Evolutionary conservation across 2,888 invertebrate species (phyloP), one percentile per base, ranked within the genome.

Genomic region (Drosophila formosana): DNA sequence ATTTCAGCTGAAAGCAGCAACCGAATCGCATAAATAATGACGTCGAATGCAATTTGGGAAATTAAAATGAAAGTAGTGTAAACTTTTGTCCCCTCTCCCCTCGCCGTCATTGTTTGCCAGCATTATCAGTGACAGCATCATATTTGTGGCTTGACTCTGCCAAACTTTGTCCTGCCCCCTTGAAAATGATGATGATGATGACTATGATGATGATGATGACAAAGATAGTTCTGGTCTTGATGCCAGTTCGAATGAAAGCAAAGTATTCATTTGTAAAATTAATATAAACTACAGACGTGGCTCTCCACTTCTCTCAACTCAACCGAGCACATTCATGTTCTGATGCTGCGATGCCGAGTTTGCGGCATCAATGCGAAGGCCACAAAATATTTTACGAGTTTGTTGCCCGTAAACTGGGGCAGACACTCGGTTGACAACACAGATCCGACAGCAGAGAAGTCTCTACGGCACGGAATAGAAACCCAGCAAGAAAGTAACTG

Each of bases 31-130:
- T 72, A 68, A 75, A 81, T 71, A 79, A 72, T 68, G 47, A 61
- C 63, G 66, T 49, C 56, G 47, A 75, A 68, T 84, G 85, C 88
- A 84, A 78, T 84, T 87, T 84, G 56, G 66, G 41, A 87, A 84
- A 82, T 82, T 84, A 87, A 82, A 87, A 81, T 73, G 66, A 71
- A 84, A 78, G 62, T 73, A 60, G 64, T 66, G 57, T 51, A 60
- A 69, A 73, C 51, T 78, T 73, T 72, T 61, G 18, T n/a, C 18
- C 3, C 11, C 18, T 37, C 32, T 50, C 3, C 7, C n/a, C 25
- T 18, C 1, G 23, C 30, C 30, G 28, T 37, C 49, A 70, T 70
- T 66, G 49, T 70, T 70, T 51, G 62, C 13, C 23, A 28, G 51
- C 51, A 74, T 60, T 82, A 82, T 75, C 83, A 62, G 66, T 56